These are phyloP conservation scores for Pituophis catenifer DNA, from an alignment of 2,113 vertebrate species.

Conservation along the genomic window DNA sequence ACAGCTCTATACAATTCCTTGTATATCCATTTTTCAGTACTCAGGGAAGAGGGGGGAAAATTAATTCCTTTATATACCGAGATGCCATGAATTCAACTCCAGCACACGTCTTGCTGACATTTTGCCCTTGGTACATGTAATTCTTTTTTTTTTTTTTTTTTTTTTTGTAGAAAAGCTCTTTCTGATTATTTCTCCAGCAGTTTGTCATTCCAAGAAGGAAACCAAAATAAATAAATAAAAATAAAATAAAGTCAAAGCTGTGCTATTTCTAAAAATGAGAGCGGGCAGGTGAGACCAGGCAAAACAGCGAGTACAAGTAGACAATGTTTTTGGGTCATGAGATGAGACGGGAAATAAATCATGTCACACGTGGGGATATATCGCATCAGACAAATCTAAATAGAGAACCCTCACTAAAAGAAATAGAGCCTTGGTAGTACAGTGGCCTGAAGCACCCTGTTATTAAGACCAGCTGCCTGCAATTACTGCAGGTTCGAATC, in stretches of 20 bases:
- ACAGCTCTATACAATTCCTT: neutral
- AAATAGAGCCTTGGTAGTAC: neutral
- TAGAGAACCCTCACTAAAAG: neutral
- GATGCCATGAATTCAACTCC: neutral
- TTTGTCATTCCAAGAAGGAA: neutral
- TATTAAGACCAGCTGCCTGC: too few relatives aligned
- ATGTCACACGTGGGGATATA: neutral
- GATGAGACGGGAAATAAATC: neutral
- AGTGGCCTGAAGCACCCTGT: too few relatives aligned
- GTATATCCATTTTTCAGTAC: neutral
- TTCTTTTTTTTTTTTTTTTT: too few relatives aligned
- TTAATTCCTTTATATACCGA: neutral
- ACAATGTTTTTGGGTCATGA: neutral
- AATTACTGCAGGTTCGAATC: too few relatives aligned
- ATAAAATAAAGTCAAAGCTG: neutral
- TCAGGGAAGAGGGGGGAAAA: neutral
- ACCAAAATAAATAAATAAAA: neutral
- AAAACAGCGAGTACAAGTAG: neutral
- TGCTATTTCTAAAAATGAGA: neutral
- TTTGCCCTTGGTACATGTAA: neutral
- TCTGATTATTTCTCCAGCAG: neutral
- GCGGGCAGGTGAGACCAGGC: neutral
- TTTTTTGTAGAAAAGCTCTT: neutral
- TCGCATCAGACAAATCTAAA: neutral
- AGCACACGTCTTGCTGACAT: neutral